phyloP scores from a whole-genome alignment of 2,888 invertebrate species.

The Phortica okadai region DNA sequence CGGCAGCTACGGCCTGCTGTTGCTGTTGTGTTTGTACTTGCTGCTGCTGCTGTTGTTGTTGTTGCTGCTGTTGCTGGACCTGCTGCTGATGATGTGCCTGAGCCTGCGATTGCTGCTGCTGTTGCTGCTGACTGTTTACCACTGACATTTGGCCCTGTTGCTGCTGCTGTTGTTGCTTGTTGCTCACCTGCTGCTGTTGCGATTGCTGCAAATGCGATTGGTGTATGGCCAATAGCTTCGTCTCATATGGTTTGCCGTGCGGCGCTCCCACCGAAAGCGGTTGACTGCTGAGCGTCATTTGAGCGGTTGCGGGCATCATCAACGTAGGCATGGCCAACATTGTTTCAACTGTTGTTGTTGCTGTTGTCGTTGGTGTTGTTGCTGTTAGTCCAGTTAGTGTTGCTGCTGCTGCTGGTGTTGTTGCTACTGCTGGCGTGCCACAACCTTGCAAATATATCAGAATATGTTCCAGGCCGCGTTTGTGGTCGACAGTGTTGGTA shows the following conservation, averaged over 20 bases:
- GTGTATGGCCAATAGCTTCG: conserved; percentile 76
- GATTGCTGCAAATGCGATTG: conserved; percentile 76
- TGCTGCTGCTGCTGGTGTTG: conserved; percentile 46
- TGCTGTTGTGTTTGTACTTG: conserved; percentile 69
- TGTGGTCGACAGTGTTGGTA: conserved; percentile 48
- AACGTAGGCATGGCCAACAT: conserved; percentile 78
- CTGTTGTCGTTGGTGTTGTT: conserved; percentile 37
- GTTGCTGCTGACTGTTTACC: conserved; percentile 66
- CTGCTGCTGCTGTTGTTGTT: conserved; percentile 68
- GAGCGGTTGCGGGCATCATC: conserved; percentile 78
- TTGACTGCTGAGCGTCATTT: conserved; percentile 77
- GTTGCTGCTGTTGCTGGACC: conserved; percentile 63
- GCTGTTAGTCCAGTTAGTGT: conserved; percentile 45
- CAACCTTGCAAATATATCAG: conserved; percentile 9
- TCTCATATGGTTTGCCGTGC: conserved; percentile 76
- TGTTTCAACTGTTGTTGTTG: conserved; percentile 47
- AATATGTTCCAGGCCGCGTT: conserved; percentile 57
- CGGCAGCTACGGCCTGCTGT: conserved; percentile 61
- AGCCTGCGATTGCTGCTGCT: conserved; percentile 66
- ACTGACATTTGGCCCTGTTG: conserved; percentile 72
- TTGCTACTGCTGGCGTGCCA: conserved; percentile 42
- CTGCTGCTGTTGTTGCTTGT: conserved; percentile 65
- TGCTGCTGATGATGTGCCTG: conserved; percentile 67
- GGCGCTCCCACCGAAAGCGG: conserved; percentile 74
- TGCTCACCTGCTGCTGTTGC: conserved; percentile 51